Evolutionary conservation across 2,113 vertebrate genomes (phyloP).

Genomic region (Corythaeola cristata): DNA sequence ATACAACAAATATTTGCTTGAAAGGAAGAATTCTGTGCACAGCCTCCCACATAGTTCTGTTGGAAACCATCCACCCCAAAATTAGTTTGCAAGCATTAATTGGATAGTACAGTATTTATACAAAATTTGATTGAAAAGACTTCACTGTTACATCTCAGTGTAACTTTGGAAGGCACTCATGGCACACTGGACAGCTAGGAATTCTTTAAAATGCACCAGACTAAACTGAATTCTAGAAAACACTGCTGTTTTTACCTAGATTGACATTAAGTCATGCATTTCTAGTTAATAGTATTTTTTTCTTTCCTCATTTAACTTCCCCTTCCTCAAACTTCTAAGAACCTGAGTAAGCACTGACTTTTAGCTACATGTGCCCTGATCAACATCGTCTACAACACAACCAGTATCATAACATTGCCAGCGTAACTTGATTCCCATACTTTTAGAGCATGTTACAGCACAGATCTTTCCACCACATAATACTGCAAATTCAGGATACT

Average conservation of each 20-base stretch:
- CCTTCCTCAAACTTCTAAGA: neutral
- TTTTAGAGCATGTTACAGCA: neutral
- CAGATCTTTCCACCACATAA: neutral
- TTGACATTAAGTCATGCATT: neutral
- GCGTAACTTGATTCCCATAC: neutral
- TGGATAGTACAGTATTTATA: neutral
- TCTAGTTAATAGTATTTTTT: neutral
- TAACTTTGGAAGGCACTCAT: neutral
- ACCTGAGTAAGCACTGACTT: neutral
- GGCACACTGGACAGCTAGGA: neutral
- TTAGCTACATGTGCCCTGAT: neutral
- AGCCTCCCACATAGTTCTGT: neutral
- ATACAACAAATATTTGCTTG: neutral
- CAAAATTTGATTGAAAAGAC: neutral
- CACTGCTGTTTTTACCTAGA: neutral
- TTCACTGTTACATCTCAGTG: neutral
- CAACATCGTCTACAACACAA: neutral
- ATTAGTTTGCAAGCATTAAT: neutral
- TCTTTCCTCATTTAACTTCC: neutral
- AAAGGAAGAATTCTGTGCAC: neutral
- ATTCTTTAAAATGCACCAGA: neutral
- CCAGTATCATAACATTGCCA: neutral
- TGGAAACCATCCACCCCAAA: neutral
- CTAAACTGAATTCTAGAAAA: neutral
- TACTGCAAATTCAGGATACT: neutral